Percentiles rank a stretch among this genome's conserved stretches.
These are phyloP conservation scores for Synergus gifuensis DNA, from an alignment of 2,888 invertebrate species.

Conservation along the genomic window DNA sequence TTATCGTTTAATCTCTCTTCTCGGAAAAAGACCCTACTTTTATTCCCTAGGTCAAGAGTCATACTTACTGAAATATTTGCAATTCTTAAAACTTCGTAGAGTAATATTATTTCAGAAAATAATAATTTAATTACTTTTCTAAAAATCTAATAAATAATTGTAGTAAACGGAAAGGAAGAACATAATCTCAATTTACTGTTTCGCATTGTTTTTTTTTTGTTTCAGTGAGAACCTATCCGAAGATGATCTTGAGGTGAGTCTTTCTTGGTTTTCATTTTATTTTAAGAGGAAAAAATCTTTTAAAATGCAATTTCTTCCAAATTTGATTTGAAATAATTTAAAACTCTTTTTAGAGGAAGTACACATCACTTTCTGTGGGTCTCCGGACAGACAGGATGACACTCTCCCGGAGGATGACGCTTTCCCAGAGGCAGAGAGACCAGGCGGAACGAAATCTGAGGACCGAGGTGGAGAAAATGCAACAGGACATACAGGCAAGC, in stretches of 20 bases:
- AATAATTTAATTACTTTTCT: not conserved
- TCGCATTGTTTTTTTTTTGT: slow-evolving; percentile 45
- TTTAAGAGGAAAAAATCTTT: slow-evolving; percentile 33
- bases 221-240: slow-evolving; percentile 68
- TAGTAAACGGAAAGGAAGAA: not conserved
- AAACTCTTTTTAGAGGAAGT: slow-evolving; percentile 67
- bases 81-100: not conserved
- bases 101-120: not conserved
- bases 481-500: slow-evolving; percentile 72
- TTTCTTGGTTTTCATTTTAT: not conserved
- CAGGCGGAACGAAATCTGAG: slow-evolving; percentile 72
- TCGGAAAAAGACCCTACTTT: not conserved
- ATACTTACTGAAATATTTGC: not conserved
- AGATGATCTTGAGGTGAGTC: slow-evolving; percentile 70
- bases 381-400: slow-evolving; percentile 71
- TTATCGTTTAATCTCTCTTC: slow-evolving; percentile 10
- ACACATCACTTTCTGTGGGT: slow-evolving; percentile 71
- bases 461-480: slow-evolving; percentile 69
- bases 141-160: not conserved
- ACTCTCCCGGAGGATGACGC: slow-evolving; percentile 64
- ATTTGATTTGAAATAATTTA: not conserved
- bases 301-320: no score
- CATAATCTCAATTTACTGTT: slow-evolving; percentile 25
- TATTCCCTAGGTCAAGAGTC: not conserved
- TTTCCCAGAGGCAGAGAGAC: slow-evolving; percentile 72